Percentiles rank a stretch among this genome's conserved stretches.
These are phyloP conservation scores for Drosophila virilis DNA, from an alignment of 1,140 invertebrate genomes.

Conservation along the genomic window DNA sequence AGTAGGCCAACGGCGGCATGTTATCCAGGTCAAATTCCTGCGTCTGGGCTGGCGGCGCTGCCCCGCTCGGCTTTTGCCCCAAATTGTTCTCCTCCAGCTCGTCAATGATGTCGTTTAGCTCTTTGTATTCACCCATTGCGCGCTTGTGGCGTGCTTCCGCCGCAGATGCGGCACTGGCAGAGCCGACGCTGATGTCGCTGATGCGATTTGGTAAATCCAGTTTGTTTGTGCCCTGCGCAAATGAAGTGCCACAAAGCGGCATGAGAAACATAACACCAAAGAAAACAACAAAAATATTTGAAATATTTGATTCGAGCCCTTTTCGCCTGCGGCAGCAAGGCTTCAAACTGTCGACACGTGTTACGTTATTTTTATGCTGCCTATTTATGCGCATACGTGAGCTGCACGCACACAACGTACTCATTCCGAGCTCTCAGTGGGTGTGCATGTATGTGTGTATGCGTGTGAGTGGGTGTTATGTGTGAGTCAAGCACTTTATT, in stretches of 20 bases:
- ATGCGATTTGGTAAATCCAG: conserved; percentile 79
- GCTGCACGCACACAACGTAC: conserved; percentile 48
- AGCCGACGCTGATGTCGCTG: conserved; percentile 32
- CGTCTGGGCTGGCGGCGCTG: conserved; percentile 35
- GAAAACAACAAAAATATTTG: conserved; percentile 56
- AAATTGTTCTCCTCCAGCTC: conserved; percentile 75
- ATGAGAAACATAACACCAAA: conserved; percentile 20
- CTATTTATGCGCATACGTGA: conserved; percentile 78
- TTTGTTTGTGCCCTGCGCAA: conserved; percentile 74
- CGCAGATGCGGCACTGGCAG: conserved; percentile 24
- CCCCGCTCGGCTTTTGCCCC: conserved; percentile 52
- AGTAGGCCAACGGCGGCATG: conserved; percentile 77
- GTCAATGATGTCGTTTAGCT: conserved; percentile 77
- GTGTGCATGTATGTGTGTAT: conserved; percentile 11
- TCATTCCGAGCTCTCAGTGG: not conserved
- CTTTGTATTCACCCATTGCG: conserved; percentile 76
- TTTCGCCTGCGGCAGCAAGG: conserved; percentile 33
- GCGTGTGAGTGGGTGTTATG: conserved; percentile 47
- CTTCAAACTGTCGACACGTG: conserved; percentile 79
- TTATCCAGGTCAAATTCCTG: conserved; percentile 79
- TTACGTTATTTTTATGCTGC: conserved; percentile 82
- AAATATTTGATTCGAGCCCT: conserved; percentile 65
- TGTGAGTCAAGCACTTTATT: conserved; percentile 78
- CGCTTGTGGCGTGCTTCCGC: conserved; percentile 70
- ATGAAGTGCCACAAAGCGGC: conserved; percentile 62